Percentiles rank a stretch among this genome's conserved stretches.
phyloP scores from a whole-genome alignment of 2,113 vertebrate genomes.

The Saccopteryx bilineata region DNA sequence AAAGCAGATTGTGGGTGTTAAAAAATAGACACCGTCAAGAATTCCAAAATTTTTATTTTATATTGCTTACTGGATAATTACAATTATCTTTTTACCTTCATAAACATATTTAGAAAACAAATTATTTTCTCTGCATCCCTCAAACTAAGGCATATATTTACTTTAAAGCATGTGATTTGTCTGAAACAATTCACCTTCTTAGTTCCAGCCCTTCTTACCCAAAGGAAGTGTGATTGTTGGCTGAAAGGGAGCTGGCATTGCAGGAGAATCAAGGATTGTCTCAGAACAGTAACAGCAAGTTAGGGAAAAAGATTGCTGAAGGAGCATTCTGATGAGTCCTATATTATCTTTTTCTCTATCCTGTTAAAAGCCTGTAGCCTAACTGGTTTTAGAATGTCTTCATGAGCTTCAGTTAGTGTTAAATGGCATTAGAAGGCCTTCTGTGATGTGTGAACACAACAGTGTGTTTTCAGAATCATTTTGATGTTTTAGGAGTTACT shows the following conservation, averaged over 20 bases:
- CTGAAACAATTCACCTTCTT: conserved; percentile 24
- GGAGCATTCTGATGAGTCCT: conserved; percentile 49
- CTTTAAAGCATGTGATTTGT: conserved; percentile 56
- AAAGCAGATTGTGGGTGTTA: conserved; percentile 36
- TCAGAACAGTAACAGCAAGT: conserved; percentile 2
- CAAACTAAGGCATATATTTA: conserved; percentile 50
- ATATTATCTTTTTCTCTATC: conserved; percentile 53
- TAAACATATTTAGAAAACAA: conserved; percentile 36
- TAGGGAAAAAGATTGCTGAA: conserved; percentile 50
- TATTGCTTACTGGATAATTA: conserved; percentile 31
- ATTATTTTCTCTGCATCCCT: conserved; percentile 56
- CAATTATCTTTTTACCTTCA: conserved; percentile 50
- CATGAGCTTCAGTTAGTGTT: conserved; percentile 25
- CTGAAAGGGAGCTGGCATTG: conserved; percentile 45
- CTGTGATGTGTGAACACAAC: conserved; percentile 22
- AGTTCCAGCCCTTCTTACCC: conserved; percentile 19
- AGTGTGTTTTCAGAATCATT: conserved; percentile 54
- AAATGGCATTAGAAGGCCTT: conserved; percentile 43
- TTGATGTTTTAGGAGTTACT: conserved; percentile 40
- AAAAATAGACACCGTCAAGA: conserved; percentile 44
- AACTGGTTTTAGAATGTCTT: conserved; percentile 56
- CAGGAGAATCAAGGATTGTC: conserved; percentile 43
- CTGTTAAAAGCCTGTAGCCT: conserved; percentile 40
- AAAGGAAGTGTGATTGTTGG: conserved; percentile 61
- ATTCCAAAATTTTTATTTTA: conserved; percentile 56